Evolutionary conservation across 2,888 invertebrate genomes (phyloP), one percentile per base, ranked within the genome.

Genomic region (Camptogramma bilineatum): DNA sequence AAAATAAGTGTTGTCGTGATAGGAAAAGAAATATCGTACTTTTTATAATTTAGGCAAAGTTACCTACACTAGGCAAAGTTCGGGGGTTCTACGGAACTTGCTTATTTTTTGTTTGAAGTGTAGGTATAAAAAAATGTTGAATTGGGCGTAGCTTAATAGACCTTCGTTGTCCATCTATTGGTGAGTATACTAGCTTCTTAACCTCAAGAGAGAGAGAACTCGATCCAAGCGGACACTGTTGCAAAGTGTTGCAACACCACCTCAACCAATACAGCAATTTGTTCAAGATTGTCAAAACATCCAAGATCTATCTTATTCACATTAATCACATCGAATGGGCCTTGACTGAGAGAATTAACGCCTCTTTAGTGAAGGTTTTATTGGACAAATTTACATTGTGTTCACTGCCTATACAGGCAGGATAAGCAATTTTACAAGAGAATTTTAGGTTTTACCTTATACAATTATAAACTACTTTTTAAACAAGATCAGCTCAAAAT

Each of bases 271-370:
- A 65, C 31, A 64, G 60, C 52, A 56, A 60, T 60, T 65, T 65
- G 56, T 53, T 52, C 17, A 64, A 60, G 47, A 55, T 60, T 57
- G 58, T 42, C 52, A 64, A 60, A 64, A 64, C 46, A 56, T 50
- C 51, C 19, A 51, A 55, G 47, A 46, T 24, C 57, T 31, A 54
- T 46, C 56, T 57, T 56, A 61, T 71, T 70, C 69, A 52, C 73
- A 84, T 86, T 80, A 84, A 87, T 86, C 80, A 84, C 75, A 77
- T 65, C 62, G 66, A 77, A 77, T 68, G 64, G 70, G 79, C 87
- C 88, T 90, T 89, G 86, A 74, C 71, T 76, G 77, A 78, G 83
- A 79, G 76, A 87, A 87, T 89, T 90, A 89, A 81, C 88, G 86
- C 87, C 83, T 88, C 69, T 74, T 13, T 24, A 54, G 4, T 74